phyloP scores from a whole-genome alignment of 2,888 invertebrate genomes.

The Tenthredo livida region DNA sequence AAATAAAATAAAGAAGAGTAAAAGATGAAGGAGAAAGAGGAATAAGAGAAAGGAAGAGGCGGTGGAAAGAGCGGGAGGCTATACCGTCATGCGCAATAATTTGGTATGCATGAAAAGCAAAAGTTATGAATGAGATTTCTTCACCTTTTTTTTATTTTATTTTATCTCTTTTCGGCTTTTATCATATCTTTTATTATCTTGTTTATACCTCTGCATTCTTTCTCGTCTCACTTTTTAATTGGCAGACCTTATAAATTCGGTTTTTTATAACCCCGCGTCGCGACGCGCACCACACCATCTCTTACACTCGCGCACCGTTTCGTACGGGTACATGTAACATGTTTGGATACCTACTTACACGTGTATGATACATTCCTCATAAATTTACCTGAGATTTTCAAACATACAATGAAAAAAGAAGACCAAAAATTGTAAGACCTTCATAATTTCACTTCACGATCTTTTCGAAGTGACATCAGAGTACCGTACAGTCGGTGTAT shows the following conservation, averaged over 20 bases:
- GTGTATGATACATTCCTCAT: too few relatives aligned
- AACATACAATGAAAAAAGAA: neutral
- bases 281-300: too few relatives aligned
- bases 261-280: too few relatives aligned
- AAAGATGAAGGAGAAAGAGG: slow-evolving; percentile 56
- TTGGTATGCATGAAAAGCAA: slow-evolving; percentile 67
- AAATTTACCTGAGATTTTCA: too few relatives aligned
- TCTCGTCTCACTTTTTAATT: neutral
- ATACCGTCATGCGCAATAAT: slow-evolving; percentile 58
- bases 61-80: slow-evolving; percentile 47
- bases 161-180: neutral
- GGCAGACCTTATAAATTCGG: neutral
- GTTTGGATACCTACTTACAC: too few relatives aligned
- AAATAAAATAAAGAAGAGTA: slow-evolving; percentile 55
- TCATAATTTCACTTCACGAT: neutral
- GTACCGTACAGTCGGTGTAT: neutral
- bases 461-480: neutral
- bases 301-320: too few relatives aligned
- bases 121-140: slow-evolving; percentile 67
- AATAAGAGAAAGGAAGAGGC: slow-evolving; percentile 48
- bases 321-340: too few relatives aligned
- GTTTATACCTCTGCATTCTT: slow-evolving; percentile 9
- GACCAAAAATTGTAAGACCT: neutral
- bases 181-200: slow-evolving; percentile 26
- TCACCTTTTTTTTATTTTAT: slow-evolving; percentile 54